Evolutionary conservation across 2,888 invertebrate species (phyloP).

Genomic region (Amphipoea oculea): DNA sequence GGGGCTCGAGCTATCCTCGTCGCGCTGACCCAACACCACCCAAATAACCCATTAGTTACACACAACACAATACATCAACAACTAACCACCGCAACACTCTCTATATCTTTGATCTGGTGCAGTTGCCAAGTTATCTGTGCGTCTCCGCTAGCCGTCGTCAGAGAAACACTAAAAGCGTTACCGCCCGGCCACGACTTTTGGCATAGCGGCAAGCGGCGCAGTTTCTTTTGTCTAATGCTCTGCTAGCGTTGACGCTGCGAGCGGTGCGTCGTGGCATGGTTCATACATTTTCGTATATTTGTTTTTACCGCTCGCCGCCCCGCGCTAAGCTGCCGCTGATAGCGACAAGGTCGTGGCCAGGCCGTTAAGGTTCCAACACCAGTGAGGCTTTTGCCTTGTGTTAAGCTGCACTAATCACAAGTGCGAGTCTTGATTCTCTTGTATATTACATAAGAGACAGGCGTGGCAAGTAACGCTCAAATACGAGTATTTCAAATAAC

Average conservation of each 20-base stretch:
- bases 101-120: background rate
- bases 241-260: no score
- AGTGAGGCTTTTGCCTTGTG: constrained; percentile 18
- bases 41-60: constrained; percentile 64
- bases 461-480: background rate
- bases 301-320: no score
- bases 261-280: no score
- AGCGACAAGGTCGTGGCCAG: no score
- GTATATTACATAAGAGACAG: constrained; percentile 1
- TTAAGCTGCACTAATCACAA: constrained; percentile 28
- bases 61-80: constrained; percentile 41
- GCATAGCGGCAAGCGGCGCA: no score
- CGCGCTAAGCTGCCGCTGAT: no score
- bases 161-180: background rate
- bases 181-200: no score
- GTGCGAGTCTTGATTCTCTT: constrained; percentile 14
- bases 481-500: background rate
- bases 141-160: background rate
- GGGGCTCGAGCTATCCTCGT: constrained; percentile 77
- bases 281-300: no score
- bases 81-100: constrained; percentile 2
- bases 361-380: constrained; percentile 1
- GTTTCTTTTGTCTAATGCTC: no score
- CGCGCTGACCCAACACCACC: constrained; percentile 72
- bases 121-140: background rate